Base-by-base conservation (phyloP, 2,888 invertebrate species). In the Tiliacea citrago region DNA sequence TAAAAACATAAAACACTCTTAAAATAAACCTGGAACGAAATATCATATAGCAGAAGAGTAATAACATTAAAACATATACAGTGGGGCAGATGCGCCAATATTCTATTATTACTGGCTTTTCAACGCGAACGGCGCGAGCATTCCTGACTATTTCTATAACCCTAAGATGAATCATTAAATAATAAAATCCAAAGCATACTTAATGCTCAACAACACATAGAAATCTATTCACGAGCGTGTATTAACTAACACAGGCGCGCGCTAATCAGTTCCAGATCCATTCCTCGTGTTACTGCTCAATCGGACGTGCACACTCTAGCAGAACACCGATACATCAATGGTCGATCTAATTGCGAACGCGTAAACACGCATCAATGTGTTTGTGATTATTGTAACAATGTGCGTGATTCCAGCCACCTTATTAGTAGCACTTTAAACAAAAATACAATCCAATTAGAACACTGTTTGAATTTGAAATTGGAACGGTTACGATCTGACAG, bases 81-180 rank as follows among this genome's bases (percentile, higher is more conserved):
- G 91, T 93, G 92, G 91, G 93, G 95, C 94, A 95, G 95, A 96
- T 95, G 95, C 95, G 95, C 96, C 95, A 95, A 95, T 95, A 95
- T 95, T 95, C 95, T 96, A 96, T 96, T 96, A 96, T 96, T 95
- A 95, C 95, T 95, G 93, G 94, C 93, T 94, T 96, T 96, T 95
- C 96, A 94, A 90, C 94, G 90, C 93, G 93, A 93, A 94, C 94
- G 91, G 92, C 93, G 92, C 93, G 93, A 94, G 93, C 95, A 96
- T 95, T 96, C 96, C 95, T 91, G 92, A 95, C 96, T 96, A 96
- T 96, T 96, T 96, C 96, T 94, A 96, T 94, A 96, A 94, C 94
- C 95, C 95, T 94, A 94, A 95, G 95, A 96, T 96, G 96, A 96
- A 95, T 96, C 96, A 96, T 96, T 96, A 96, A 96, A 96, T 96